Percentiles rank a stretch among this genome's conserved stretches.
These are phyloP conservation scores for Eledona agricola DNA, from an alignment of 2,888 invertebrate genomes.

Conservation along the genomic window DNA sequence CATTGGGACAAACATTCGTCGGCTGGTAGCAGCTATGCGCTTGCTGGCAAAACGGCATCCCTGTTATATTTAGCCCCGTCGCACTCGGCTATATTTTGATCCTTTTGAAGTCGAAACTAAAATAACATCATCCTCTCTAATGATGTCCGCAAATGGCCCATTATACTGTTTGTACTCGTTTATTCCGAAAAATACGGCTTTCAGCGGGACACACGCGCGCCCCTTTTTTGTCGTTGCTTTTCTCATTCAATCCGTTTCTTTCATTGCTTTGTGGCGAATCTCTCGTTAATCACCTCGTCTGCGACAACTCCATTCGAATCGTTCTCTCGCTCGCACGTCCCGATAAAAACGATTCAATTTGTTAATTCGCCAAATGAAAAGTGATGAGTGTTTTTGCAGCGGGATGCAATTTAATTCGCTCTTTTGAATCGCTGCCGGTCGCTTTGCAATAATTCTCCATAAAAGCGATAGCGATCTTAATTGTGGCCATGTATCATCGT, in stretches of 20 bases:
- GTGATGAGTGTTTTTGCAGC: conserved; percentile 18
- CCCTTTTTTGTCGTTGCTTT: conserved; percentile 9
- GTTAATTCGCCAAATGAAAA: conserved; percentile 23
- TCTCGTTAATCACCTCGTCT: conserved; percentile 26
- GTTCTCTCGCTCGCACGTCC: background rate
- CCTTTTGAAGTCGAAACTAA: conserved; percentile 47
- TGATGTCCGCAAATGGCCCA: conserved; percentile 55
- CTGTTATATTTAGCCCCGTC: conserved; percentile 34
- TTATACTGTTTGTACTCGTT: conserved; percentile 52
- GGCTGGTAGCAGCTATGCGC: conserved; percentile 5
- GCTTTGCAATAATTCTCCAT: conserved; percentile 27
- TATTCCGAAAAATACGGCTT: conserved; percentile 36
- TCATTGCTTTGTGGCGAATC: conserved; percentile 25
- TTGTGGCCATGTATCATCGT: conserved; percentile 32
- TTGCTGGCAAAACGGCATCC: conserved; percentile 4
- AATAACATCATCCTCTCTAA: conserved; percentile 53
- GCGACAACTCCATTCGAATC: no score
- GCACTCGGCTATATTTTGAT: conserved; percentile 30
- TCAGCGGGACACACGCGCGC: conserved; percentile 15
- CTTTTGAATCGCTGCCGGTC: conserved; percentile 13
- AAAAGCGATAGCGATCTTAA: conserved; percentile 34
- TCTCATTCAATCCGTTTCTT: conserved; percentile 24
- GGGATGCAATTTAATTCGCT: conserved; percentile 21
- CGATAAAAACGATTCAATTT: conserved; percentile 24
- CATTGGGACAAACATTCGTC: conserved; percentile 14